Base-by-base conservation (phyloP, 2,888 invertebrate species). In the Psylliodes chrysocephalus region DNA sequence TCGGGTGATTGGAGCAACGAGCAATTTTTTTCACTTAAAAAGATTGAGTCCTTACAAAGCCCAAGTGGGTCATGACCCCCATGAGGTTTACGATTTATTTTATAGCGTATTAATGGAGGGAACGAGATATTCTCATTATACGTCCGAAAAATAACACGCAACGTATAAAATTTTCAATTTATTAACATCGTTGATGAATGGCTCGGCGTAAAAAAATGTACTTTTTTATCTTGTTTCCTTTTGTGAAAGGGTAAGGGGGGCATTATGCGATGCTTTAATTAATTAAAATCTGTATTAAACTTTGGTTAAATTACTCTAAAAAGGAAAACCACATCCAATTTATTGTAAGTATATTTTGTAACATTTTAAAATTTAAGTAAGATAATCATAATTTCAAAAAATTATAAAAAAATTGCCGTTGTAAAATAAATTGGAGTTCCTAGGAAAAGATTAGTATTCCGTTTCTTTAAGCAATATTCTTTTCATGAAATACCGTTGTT, bases 141-240 rank as follows among this genome's bases (percentile, higher is more conserved):
- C 28, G 38, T 40, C 14, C 35, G 40, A 25, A 22, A 25, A 22
- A 19, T n/a, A 40, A 54, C 54, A 54, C 54, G 54, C 54, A 54
- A 54, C 22, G 40, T 54, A 54, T 22, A 15, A 54, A 54, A 12
- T 54, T 54, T 54, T 54, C 54, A 54, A 54, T 54, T 54, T 54
- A 40, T 54, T 54, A 40, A 40, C 54, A 4, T 40, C 22, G 8
- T 40, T 54, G 54, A 54, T 54, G 33, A 35, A 52, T 52, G 35
- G 19, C 18, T 18, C 12, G 52, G 15, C 35, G 28, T 52, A 52
- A 52, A 52, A 52, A 52, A 35, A 12, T 49, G 30, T n/a, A n/a
- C n/a, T n/a, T 22, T 52, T 35, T 52, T 49, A 30, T 49, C 52
- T 52, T 35, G 25, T 52, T 52, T 52, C 15, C 28, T 5, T 22